Base-by-base conservation (phyloP, 1,140 invertebrate genomes). In the Octopus bimaculoides region DNA sequence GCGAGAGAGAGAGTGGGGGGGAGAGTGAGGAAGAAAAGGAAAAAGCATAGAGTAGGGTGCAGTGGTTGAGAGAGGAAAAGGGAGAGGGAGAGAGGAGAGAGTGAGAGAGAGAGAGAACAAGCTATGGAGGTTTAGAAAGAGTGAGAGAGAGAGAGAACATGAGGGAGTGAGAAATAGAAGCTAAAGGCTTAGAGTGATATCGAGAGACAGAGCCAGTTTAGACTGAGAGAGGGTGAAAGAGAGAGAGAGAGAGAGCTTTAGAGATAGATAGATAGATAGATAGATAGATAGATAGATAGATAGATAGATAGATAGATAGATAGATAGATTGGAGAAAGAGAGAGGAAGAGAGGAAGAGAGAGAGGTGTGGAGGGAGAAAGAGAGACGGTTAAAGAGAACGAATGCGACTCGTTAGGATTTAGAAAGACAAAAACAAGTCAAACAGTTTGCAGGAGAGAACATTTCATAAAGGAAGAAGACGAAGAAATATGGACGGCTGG, bases 201-300 rank as follows among this genome's bases (percentile, higher is more conserved):
- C 26, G 26, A 41, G 26, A 41, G 26, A 41, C 26, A 41, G 26
- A 41, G 26, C 26, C 26, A 41, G 26, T 41, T 41, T 41, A 41
- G 26, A 41, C 1, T 41, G 26, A 12, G 1, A 71, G 66, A 71
- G 56, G 9, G 9, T 12, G 56, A 61, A 61, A 61, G 14, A 6
- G 5, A 20, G 5, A 20, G 26, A 69, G 17, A 61, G 9, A 61
- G 56, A 61, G 56, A 9, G 17, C 1, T 12, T 61, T 61, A n/a
- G 26, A 71, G 5, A 71, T 20, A 71, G 56, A 71, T 71, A 69
- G 66, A 69, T 69, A 69, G 66, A 69, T 69, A 69, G 66, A 17
- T 69, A 69, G 14, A 17, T 17, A 69, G 56, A 61, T 61, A 61
- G 56, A 61, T 61, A 61, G 56, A 61, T 61, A 61, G 9, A 61